Base-by-base conservation (phyloP, 2,113 vertebrate species). In the Delphinus delphis region DNA sequence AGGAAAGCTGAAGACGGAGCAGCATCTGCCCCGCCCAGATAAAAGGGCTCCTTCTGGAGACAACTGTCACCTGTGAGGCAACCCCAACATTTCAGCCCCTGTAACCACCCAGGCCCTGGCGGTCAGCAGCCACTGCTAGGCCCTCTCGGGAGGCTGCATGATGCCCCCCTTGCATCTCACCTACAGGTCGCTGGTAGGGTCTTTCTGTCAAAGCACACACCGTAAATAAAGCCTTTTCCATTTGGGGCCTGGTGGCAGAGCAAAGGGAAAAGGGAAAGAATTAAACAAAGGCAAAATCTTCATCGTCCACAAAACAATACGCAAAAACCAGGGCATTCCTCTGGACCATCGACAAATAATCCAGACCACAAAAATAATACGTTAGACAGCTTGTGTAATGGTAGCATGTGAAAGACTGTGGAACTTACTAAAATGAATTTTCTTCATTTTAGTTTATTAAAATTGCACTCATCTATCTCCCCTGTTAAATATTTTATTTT, bases 401-500 rank as follows among this genome's bases (percentile, higher is more conserved):
- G 95, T n/a, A 95, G 97, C 38, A 0, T 55, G 97, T 98, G 97
- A 98, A 98, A 95, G 98, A 98, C 50, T 87, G 97, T 88, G 96
- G 97, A 98, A 98, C 97, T 99, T 98, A 97, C 98, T 96, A 98
- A 98, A 99, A 99, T 99, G 98, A 99, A 99, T 99, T 99, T 98
- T 98, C 98, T 98, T 99, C 99, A 99, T 99, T 99, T 99, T 98
- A 97, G 98, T 98, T 98, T 98, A 99, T 99, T 99, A 99, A 99
- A 99, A 99, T 99, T 99, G 97, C 98, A 94, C 98, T 98, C 99
- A 99, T 99, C 98, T 98, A 98, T 99, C 98, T 99, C 98, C 98
- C 1, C 50, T 98, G 98, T 98, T 99, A 98, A 99, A 99, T 99
- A 99, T 99, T 99, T 99, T 98, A 99, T 99, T 99, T 99, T 98